phyloP scores from a whole-genome alignment of 2,888 invertebrate genomes.

The Leistus spinibarbis region DNA sequence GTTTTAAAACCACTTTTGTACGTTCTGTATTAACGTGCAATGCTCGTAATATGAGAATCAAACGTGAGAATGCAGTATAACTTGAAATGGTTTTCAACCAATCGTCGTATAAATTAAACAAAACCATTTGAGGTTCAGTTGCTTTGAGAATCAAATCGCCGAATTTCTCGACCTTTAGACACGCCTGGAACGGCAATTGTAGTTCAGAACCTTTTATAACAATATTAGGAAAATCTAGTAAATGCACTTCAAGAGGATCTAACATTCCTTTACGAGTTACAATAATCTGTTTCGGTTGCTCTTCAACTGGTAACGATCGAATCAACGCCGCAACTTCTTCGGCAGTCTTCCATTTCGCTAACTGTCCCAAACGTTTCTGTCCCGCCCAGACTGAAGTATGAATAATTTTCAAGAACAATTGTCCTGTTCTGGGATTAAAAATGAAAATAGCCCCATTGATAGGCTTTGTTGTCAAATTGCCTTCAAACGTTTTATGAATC shows the following conservation, averaged over 20 bases:
- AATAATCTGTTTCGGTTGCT: slow-evolving; percentile 99
- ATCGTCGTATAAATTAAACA: slow-evolving; percentile 99
- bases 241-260: slow-evolving; percentile 98
- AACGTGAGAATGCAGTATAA: slow-evolving; percentile 97
- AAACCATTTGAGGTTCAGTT: slow-evolving; percentile 99
- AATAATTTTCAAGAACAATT: slow-evolving; percentile 98
- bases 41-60: slow-evolving; percentile 95
- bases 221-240: slow-evolving; percentile 99
- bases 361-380: slow-evolving; percentile 97
- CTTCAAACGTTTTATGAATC: slow-evolving; percentile 99
- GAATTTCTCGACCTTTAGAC: slow-evolving; percentile 98
- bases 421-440: slow-evolving; percentile 98
- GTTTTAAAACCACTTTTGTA: slow-evolving; percentile 97
- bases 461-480: slow-evolving; percentile 98
- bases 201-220: slow-evolving; percentile 99
- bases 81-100: slow-evolving; percentile 99
- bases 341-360: slow-evolving; percentile 99
- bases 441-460: slow-evolving; percentile 99
- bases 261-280: slow-evolving; percentile 99
- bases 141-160: slow-evolving; percentile 98
- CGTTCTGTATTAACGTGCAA: slow-evolving; percentile 99
- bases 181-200: slow-evolving; percentile 98
- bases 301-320: slow-evolving; percentile 97
- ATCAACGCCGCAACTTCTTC: slow-evolving; percentile 99
- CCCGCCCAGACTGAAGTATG: slow-evolving; percentile 99